Evolutionary conservation across 2,888 invertebrate genomes (phyloP).

Genomic region (Chesias legatella): DNA sequence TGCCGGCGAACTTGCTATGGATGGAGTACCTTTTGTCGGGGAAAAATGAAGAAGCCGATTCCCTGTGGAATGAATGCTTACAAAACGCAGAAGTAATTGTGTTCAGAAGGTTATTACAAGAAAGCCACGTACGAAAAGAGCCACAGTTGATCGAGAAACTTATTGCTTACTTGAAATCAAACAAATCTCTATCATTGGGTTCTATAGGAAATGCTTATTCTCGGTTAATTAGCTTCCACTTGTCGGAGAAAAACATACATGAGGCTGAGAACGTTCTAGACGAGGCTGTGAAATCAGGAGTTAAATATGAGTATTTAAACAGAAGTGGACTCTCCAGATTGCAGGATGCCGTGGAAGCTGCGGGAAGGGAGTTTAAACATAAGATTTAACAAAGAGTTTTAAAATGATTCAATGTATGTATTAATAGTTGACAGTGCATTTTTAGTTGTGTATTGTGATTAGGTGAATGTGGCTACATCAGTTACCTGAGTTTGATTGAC

Average conservation of each 20-base stretch:
- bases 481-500: background rate
- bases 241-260: constrained; percentile 44
- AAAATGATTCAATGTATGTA: background rate
- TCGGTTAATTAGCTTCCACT: constrained; percentile 55
- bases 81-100: constrained; percentile 51
- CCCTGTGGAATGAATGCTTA: constrained; percentile 83
- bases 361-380: constrained; percentile 81
- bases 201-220: constrained; percentile 65
- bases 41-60: constrained; percentile 80
- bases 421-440: constrained; percentile 8
- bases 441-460: constrained; percentile 7
- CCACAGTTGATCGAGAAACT: constrained; percentile 52
- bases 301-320: constrained; percentile 79
- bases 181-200: constrained; percentile 37
- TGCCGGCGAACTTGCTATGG: constrained; percentile 87
- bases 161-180: constrained; percentile 49
- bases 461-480: constrained; percentile 18
- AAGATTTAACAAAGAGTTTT: constrained; percentile 30
- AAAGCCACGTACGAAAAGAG: constrained; percentile 50
- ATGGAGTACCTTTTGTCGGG: constrained; percentile 82
- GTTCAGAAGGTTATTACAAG: constrained; percentile 65
- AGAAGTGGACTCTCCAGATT: constrained; percentile 79
- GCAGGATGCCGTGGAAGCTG: constrained; percentile 69
- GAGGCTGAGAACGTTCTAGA: constrained; percentile 49
- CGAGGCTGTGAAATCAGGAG: constrained; percentile 53